Percentiles rank a stretch among this genome's conserved stretches.
These are phyloP conservation scores for Vollenhovia emeryi DNA, from an alignment of 1,140 invertebrate species.

Conservation along the genomic window DNA sequence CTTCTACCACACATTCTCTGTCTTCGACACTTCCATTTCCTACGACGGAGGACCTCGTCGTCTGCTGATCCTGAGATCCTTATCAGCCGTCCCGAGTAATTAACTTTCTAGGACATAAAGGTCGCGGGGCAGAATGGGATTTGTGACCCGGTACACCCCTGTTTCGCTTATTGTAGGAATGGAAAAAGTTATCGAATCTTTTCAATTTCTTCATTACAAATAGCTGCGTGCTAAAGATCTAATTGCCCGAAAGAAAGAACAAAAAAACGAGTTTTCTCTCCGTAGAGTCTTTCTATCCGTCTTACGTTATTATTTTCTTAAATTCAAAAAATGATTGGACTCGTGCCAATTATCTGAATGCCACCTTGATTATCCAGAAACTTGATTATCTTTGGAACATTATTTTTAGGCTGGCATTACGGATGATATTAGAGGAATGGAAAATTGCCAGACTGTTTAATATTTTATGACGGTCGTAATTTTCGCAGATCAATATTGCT, in stretches of 20 bases:
- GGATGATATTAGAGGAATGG: constrained; percentile 2
- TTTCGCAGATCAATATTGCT: constrained; percentile 46
- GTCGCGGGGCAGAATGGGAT: constrained; percentile 43
- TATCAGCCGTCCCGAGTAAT: constrained; percentile 68
- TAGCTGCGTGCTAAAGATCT: neutral
- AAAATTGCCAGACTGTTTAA: constrained; percentile 26
- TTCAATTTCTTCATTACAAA: neutral
- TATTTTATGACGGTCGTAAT: constrained; percentile 51
- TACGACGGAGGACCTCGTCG: constrained; percentile 17
- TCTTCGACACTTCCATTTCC: constrained; percentile 71
- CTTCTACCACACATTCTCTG: constrained; percentile 61
- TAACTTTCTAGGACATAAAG: constrained; percentile 72
- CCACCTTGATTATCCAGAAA: too few species aligned
- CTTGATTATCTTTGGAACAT: neutral
- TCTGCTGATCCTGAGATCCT: constrained; percentile 51
- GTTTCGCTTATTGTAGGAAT: constrained; percentile 13
- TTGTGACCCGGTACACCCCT: constrained; percentile 10
- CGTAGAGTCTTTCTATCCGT: neutral
- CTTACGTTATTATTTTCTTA: neutral
- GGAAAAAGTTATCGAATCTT: neutral
- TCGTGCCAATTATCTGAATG: neutral
- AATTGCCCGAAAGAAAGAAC: neutral
- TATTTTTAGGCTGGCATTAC: neutral
- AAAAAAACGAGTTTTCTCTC: neutral
- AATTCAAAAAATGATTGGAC: neutral